Percentiles rank a stretch among this genome's conserved stretches.
Conservation (phyloP, 2,797 vertebrate genomes). For the Ctenochaetus hawaiiensis region DNA sequence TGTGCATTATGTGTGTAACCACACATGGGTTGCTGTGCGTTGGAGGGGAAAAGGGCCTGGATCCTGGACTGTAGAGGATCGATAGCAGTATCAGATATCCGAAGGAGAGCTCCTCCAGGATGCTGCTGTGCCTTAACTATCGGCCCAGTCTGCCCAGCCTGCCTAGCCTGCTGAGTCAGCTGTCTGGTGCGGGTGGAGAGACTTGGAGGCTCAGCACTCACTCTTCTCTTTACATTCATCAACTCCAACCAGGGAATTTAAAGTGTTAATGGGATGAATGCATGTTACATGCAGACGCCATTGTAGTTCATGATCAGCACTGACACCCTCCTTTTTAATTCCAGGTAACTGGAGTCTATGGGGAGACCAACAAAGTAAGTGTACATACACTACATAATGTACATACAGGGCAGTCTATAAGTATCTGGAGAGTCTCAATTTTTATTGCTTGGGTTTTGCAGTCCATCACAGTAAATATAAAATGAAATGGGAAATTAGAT, state of each 20-base stretch:
- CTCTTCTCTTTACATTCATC: slow-evolving; percentile 44
- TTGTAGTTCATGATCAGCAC: slow-evolving; percentile 39
- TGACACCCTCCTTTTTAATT: slow-evolving; percentile 66
- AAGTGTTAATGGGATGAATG: slow-evolving; percentile 40
- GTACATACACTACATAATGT: slow-evolving; percentile 11
- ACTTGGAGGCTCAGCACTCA: slow-evolving; percentile 36
- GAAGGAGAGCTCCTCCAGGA: slow-evolving; percentile 49
- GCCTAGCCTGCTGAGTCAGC: slow-evolving; percentile 72
- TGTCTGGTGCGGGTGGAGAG: slow-evolving; percentile 56
- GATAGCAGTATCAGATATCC: slow-evolving; percentile 71
- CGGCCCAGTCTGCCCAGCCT: slow-evolving; percentile 35
- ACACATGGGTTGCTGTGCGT: slow-evolving; percentile 53
- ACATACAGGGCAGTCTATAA: neutral
- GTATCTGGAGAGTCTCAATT: neutral
- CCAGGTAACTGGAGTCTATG: slow-evolving; percentile 98
- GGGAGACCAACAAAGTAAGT: slow-evolving; percentile 98
- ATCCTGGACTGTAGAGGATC: slow-evolving; percentile 64
- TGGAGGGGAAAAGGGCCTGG: slow-evolving; percentile 31
- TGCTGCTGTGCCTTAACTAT: slow-evolving; percentile 42
- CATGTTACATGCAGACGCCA: slow-evolving; percentile 22
- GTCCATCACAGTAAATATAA: neutral
- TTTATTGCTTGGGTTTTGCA: slow-evolving; percentile 7
- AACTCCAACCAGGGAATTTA: slow-evolving; percentile 33
- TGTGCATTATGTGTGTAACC: slow-evolving; percentile 61
- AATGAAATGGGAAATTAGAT: slow-evolving; percentile 1